These are phyloP conservation scores for Aleiodes sp. DNA, from an alignment of 1,140 invertebrate genomes.

Conservation along the genomic window DNA sequence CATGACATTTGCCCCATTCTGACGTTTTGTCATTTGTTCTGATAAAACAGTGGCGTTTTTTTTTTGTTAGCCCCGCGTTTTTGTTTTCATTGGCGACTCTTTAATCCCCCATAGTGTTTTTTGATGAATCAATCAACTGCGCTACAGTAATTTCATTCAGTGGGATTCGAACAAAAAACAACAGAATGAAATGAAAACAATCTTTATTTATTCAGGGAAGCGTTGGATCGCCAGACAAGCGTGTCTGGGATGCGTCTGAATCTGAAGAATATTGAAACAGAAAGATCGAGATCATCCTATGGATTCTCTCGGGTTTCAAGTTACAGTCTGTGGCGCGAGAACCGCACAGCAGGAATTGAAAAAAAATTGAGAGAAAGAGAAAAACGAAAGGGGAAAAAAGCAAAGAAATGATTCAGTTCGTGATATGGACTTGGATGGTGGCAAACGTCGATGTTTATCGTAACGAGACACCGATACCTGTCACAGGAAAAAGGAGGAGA, in stretches of 20 bases:
- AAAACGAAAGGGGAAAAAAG: background rate
- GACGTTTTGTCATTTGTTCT: conserved; percentile 4
- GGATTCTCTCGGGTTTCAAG: conserved; percentile 33
- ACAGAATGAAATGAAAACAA: background rate
- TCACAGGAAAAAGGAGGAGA: too few relatives aligned
- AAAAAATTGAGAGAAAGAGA: background rate
- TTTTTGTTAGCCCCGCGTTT: background rate
- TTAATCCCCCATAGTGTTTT: background rate
- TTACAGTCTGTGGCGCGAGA: conserved; percentile 22
- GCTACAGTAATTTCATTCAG: background rate
- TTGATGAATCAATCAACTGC: conserved; percentile 3
- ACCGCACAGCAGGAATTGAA: background rate
- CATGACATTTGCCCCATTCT: background rate
- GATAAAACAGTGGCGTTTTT: background rate
- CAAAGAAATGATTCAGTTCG: conserved; percentile 2
- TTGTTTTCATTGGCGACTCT: too few relatives aligned
- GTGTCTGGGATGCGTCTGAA: background rate
- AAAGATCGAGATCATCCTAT: conserved; percentile 30
- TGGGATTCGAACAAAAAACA: background rate
- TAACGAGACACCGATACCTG: background rate
- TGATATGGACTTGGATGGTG: background rate
- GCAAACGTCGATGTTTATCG: conserved; percentile 20
- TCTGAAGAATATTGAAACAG: background rate
- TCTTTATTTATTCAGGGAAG: background rate
- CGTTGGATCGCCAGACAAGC: too few relatives aligned